Evolutionary conservation across 1,140 invertebrate genomes (phyloP).

Genomic region (Anoplolepis gracilipes): DNA sequence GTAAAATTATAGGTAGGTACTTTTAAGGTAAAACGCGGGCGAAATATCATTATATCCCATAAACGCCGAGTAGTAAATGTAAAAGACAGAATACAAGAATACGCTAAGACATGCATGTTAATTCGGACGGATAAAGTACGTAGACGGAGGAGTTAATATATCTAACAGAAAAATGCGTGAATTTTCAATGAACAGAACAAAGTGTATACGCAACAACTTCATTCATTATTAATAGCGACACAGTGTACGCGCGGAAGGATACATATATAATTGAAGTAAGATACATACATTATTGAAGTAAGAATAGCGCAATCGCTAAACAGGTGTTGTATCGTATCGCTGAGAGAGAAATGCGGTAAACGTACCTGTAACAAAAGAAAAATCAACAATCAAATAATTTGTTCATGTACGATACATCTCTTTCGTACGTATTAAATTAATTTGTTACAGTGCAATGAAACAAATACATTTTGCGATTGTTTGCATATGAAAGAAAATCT

Average conservation of each 20-base stretch:
- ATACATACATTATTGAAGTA: conserved; percentile 73
- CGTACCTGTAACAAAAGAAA: conserved; percentile 74
- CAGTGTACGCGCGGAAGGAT: conserved; percentile 66
- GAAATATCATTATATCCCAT: not conserved
- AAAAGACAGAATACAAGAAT: conserved; percentile 16
- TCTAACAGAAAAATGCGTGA: conserved; percentile 24
- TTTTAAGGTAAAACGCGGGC: not conserved
- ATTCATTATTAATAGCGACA: conserved; percentile 76
- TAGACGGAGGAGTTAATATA: conserved; percentile 49
- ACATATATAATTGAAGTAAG: conserved; percentile 72
- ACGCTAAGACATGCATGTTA: conserved; percentile 56
- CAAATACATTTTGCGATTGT: not conserved
- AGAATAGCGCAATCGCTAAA: conserved; percentile 64
- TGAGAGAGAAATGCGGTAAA: conserved; percentile 61
- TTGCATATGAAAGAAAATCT: not conserved
- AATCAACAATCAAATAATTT: conserved; percentile 59
- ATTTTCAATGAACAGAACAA: conserved; percentile 63
- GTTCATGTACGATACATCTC: not conserved
- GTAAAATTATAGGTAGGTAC: not conserved
- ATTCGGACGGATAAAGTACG: conserved; percentile 19
- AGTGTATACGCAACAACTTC: conserved; percentile 59
- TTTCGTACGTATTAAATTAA: not conserved
- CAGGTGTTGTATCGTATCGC: not conserved
- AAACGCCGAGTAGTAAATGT: conserved; percentile 20
- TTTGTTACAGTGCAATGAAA: not conserved